These are phyloP conservation scores for Geopemphigus sp. DNA, from an alignment of 1,140 invertebrate species.

Conservation along the genomic window DNA sequence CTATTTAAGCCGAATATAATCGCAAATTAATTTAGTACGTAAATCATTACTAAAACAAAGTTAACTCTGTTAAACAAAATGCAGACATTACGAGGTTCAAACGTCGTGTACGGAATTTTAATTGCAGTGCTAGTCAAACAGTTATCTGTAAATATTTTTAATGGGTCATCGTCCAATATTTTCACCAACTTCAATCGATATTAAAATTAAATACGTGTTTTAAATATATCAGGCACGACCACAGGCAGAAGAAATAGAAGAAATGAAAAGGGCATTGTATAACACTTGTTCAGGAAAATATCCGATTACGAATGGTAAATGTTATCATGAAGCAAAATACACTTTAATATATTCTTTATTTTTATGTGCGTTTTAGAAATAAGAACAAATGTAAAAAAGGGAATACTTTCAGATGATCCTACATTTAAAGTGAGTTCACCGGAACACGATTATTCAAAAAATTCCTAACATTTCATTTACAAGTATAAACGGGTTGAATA, in stretches of 20 bases:
- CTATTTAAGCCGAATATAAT: too few species aligned
- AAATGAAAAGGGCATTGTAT: not conserved
- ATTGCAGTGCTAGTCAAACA: not conserved
- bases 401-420: not conserved
- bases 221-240: not conserved
- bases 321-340: not conserved
- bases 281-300: not conserved
- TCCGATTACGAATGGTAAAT: not conserved
- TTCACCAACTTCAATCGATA: not conserved
- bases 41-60: too few species aligned
- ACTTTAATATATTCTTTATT: not conserved
- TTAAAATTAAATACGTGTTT: not conserved
- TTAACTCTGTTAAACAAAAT: not conserved
- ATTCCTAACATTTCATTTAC: too few species aligned
- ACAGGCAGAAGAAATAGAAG: not conserved
- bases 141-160: not conserved
- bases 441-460: too few species aligned
- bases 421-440: not conserved
- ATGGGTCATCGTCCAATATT: not conserved
- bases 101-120: not conserved
- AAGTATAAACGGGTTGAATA: too few species aligned
- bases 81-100: not conserved
- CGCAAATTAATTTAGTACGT: too few species aligned
- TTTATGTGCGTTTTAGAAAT: constrained; percentile 5
- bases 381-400: not conserved